Evolutionary conservation across 2,113 vertebrate genomes (phyloP), one percentile per base, ranked within the genome.

Genomic region (Tupaia chinensis): DNA sequence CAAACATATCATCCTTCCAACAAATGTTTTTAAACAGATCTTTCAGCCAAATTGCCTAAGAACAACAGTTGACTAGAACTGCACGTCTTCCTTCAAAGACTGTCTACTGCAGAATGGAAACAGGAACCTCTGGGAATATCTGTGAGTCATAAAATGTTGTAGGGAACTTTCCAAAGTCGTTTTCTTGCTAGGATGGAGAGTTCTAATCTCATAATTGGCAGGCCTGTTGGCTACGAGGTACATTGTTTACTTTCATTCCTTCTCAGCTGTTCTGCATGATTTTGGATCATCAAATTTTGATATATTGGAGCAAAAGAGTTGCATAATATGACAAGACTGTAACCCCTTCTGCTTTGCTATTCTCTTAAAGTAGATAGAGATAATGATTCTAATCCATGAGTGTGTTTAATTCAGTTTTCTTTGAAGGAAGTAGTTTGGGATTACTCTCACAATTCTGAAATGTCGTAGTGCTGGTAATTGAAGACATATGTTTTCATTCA

Each of bases 21-120:
- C 82, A 44, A 74, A 96, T 95, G 97, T 91, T 60, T 82, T 97
- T 97, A 69, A 97, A 96, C 96, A 96, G 9, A 72, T 65, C 83
- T 95, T 94, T 91, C 72, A 70, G 95, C 92, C 95, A 96, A 97
- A 61, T 93, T 96, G n/a, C 92, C 53, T 97, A 98, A 97, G 87
- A 97, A 94, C 60, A 97, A 69, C 78, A 73, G 70, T 96, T 97
- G 29, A 58, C 19, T 23, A 87, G 87, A 93, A 79, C 95, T 94
- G 74, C 94, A 65, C 65, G 56, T 96, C 88, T 97, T 92, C 58
- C 83, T 96, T 92, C 83, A 91, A 92, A 93, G 80, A 72, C 19
- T 73, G 96, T 77, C 88, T 91, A 76, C 77, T 96, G 44, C 68
- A 87, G 89, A 29, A 77, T 93, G 87, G 63, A 76, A 96, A 95